Evolutionary conservation across 2,797 vertebrate genomes (phyloP).

Genomic region (Schizopygopsis malacanthus): DNA sequence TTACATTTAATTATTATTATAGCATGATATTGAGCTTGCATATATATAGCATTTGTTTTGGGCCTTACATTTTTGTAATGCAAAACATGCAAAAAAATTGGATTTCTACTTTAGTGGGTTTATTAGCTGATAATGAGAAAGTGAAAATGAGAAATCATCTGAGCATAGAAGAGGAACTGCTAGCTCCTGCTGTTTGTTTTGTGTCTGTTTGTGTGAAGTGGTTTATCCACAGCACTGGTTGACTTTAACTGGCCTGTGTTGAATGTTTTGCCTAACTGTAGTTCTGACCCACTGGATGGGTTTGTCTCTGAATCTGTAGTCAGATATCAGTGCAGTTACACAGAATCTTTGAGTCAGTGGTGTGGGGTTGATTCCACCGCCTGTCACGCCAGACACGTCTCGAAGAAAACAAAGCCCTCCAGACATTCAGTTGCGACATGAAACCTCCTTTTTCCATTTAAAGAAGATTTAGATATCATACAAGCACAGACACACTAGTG

Average conservation of each 20-base stretch:
- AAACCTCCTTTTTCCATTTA: slow-evolving; percentile 13
- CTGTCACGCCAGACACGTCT: not conserved
- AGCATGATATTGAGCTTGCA: not conserved
- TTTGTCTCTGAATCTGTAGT: slow-evolving; percentile 5
- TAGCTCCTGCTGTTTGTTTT: slow-evolving; percentile 39
- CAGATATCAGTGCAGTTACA: not conserved
- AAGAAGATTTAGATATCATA: not conserved
- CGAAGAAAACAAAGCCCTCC: slow-evolving; percentile 8
- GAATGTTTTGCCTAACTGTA: slow-evolving; percentile 40
- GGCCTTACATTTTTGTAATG: not conserved
- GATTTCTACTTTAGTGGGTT: not conserved
- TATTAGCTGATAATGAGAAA: not conserved
- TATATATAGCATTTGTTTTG: not conserved
- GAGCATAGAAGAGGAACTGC: slow-evolving; percentile 32
- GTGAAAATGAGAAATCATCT: not conserved
- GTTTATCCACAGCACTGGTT: slow-evolving; percentile 18
- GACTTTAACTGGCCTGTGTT: slow-evolving; percentile 32
- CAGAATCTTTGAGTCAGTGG: slow-evolving; percentile 16
- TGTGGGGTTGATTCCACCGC: not conserved
- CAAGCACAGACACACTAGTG: slow-evolving; percentile 15
- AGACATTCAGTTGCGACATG: not conserved
- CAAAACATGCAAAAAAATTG: not conserved
- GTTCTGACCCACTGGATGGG: slow-evolving; percentile 28
- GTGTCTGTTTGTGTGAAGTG: slow-evolving; percentile 28
- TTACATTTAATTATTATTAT: not conserved